Evolutionary conservation across 2,113 vertebrate species (phyloP), one percentile per base, ranked within the genome.

Genomic region (Mus spicilegus): DNA sequence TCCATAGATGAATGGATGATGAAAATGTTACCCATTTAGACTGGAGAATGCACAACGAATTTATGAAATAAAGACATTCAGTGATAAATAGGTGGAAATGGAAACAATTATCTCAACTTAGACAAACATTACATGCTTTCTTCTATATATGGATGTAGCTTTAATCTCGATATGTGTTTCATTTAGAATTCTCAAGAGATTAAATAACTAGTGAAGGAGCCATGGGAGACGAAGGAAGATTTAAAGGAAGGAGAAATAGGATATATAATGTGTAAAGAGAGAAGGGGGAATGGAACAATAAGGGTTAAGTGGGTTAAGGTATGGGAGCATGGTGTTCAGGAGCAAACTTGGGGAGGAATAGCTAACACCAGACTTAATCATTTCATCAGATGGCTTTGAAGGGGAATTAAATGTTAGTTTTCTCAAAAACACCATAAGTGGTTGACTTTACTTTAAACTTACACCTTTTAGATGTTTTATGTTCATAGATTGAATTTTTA

Each of bases 391-490:
- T 81, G 28, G 9, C 61, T 75, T 46, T 80, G n/a, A 61, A 63
- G 26, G 36, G 61, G 11, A 65, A 65, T 58, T 56, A 81, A 56
- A 63, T 54, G 73, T 82, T 84, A 46, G 78, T 61, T 84, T 89
- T 69, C 73, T 93, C n/a, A 72, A 73, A 49, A 54, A 39, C n/a
- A 3, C 51, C 26, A 26, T 56, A 67, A 46, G n/a, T 51, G n/a
- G 77, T 30, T 82, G 78, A 91, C 39, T 89, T 91, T n/a, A 82
- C 72, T 86, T 84, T 91, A 65, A 89, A 67, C 5, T 49, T 84
- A 67, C 5, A 42, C 73, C 69, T 39, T 84, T 69, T 87, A 61
- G 80, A 61, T 72, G 72, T 24, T 20, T 73, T 78, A 73, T 2
- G 3, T 63, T 39, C 26, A 2, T 94, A 28, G 36, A 46, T n/a